These are phyloP conservation scores for Trichomalopsis sarcophagae DNA, from an alignment of 1,140 invertebrate species.

Conservation along the genomic window DNA sequence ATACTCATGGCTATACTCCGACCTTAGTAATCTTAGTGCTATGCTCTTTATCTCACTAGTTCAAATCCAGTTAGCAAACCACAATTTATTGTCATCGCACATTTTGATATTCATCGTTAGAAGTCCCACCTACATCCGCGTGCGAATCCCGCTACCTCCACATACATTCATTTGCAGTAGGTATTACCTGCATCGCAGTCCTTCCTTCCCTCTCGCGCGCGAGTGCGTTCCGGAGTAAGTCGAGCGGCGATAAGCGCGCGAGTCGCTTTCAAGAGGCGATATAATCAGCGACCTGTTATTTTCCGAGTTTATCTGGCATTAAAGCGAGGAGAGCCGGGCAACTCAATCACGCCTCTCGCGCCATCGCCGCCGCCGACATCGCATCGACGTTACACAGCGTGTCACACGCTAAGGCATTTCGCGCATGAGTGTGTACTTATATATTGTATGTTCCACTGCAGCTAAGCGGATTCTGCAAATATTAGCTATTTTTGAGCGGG, in stretches of 20 bases:
- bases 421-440: no score
- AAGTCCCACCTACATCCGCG: no score
- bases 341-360: slow-evolving; percentile 44
- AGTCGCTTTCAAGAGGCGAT: slow-evolving; percentile 41
- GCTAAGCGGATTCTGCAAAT: slow-evolving; percentile 40
- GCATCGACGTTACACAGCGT: background rate
- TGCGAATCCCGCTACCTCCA: no score
- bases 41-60: no score
- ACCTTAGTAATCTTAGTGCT: no score
- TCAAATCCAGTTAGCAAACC: no score
- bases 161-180: no score
- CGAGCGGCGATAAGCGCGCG: slow-evolving; percentile 33
- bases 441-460: no score
- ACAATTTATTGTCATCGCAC: no score
- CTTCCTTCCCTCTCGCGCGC: no score
- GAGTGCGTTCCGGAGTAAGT: slow-evolving; percentile 19
- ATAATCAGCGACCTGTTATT: slow-evolving; percentile 49
- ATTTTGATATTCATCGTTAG: no score
- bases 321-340: slow-evolving; percentile 26
- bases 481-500: background rate
- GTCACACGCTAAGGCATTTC: background rate
- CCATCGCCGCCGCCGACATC: background rate
- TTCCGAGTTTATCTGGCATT: slow-evolving; percentile 49
- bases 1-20: no score
- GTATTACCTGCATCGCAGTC: background rate